Evolutionary conservation across 2,797 vertebrate genomes (phyloP), one percentile per base, ranked within the genome.

Genomic region (Carapus acus): DNA sequence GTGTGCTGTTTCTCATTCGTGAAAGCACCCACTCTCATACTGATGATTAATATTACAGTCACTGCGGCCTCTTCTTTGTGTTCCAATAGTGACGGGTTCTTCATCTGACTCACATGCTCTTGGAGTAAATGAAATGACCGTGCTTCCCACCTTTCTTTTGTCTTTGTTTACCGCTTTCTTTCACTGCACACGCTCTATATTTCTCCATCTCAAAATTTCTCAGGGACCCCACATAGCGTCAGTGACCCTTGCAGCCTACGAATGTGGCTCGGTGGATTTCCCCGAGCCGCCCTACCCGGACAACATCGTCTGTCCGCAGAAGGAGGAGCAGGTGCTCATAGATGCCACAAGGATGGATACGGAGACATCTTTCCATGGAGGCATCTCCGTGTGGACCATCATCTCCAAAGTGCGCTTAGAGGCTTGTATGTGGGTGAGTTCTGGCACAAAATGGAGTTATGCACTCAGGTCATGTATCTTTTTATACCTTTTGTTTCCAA

Each of bases 391-490:
- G 12, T 94, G 90, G 91, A 82, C 86, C 65, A 91, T 94, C 84
- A 87, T 93, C 71, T 92, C 91, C 33, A 92, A 92, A 88, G 93
- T 94, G 74, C 87, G 88, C 43, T 84, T 93, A 74, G 91, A 94
- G 67, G 90, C 91, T 70, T 93, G 91, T 73, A 92, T 93, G 92
- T 93, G 90, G 92, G 93, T 97, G 88, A 93, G 94, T 82, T 39
- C 17, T 43, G 42, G 69, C 22, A 21, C 20, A 45, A 46, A 19
- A 34, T 19, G 39, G 21, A 22, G 21, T 49, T 27, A 43, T 18
- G 12, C 3, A 33, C 14, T 33, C 5, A 51, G 15, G 5, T 12
- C 1, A 8, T 42, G 38, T 16, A 45, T n/a, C n/a, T n/a, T n/a
- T n/a, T n/a, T n/a, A n/a, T n/a, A n/a, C n/a, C n/a, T n/a, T n/a